Base-by-base conservation (phyloP, 2,888 invertebrate species). In the Microplitis deprimator region DNA sequence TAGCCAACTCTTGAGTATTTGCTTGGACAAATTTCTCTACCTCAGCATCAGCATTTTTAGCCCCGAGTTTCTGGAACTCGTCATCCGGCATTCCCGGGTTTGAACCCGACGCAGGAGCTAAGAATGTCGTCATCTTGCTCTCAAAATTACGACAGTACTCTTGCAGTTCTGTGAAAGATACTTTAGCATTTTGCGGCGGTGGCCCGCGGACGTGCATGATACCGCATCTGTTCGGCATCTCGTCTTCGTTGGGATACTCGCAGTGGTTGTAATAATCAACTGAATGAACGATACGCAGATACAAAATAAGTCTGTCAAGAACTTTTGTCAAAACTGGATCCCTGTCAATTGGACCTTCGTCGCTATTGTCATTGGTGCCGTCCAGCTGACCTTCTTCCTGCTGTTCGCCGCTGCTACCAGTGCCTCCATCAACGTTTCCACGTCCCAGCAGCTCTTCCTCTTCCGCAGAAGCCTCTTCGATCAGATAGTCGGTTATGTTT, bases 201-300 rank as follows among this genome's bases (percentile, higher is more conserved):
- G 95, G 94, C 2, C 98, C 98, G 69, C 99, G 93, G 0, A 98
- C 98, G 87, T 99, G 99, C 92, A 99, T 96, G 83, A 99, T 98
- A 8, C 99, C 99, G 90, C 99, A 98, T 60, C 98, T 93, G 90
- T 99, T 99, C 0, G 99, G 99, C 99, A 99, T 99, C 90, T 98
- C 98, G 89, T 99, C 99, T 90, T 99, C 99, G 85, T 98, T 98
- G 0, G 98, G 98, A 91, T 99, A 99, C 88, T 99, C 99, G 87
- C 97, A 98, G 87, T 98, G 98, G 91, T 98, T 98, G 91, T 99
- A 99, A 90, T 97, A 99, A 90, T 99, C 99, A 73, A 99, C 96
- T 0, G 99, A 99, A 90, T 99, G 98, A 0, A 99, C 99, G 68
- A 99, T 93, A 70, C 99, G 94, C 85, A 99, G 91, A 89, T 99